A percentile compares a stretch with the other conserved stretches of the same genome.
Conservation (phyloP, 2,797 vertebrate species). For the Orientallactaga sibirica region DNA sequence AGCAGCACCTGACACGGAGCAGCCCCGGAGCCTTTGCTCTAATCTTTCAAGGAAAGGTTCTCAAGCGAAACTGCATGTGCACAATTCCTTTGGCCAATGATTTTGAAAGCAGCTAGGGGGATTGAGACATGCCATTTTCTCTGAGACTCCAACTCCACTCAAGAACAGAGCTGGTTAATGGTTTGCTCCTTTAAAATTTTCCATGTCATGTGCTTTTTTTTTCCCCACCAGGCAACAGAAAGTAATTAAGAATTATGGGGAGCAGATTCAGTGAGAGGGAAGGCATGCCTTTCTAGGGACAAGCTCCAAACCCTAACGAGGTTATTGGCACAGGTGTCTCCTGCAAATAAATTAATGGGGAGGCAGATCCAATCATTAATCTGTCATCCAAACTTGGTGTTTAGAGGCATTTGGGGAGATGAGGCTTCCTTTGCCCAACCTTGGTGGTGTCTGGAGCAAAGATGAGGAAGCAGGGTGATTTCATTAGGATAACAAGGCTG, state of each 20-base stretch:
- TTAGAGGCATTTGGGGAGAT: constrained; percentile 84
- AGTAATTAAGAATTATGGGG: constrained; percentile 86
- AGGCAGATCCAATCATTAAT: constrained; percentile 86
- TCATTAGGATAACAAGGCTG: constrained; percentile 85
- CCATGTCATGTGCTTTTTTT: constrained; percentile 81
- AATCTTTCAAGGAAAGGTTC: constrained; percentile 6
- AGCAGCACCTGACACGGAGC: background rate
- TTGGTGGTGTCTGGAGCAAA: constrained; percentile 80
- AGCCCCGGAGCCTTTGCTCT: background rate
- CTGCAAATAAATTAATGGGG: constrained; percentile 84
- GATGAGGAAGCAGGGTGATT: constrained; percentile 80
- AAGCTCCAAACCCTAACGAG: constrained; percentile 83
- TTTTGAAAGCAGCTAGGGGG: constrained; percentile 76
- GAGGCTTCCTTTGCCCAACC: constrained; percentile 80
- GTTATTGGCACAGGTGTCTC: constrained; percentile 86
- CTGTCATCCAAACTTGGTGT: constrained; percentile 84
- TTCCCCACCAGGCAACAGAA: constrained; percentile 83
- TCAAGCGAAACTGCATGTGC: constrained; percentile 67
- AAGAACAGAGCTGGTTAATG: constrained; percentile 83
- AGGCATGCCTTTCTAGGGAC: constrained; percentile 83
- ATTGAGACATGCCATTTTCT: constrained; percentile 68
- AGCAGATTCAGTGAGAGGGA: constrained; percentile 69
- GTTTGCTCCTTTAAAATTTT: constrained; percentile 84
- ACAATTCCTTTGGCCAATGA: constrained; percentile 77
- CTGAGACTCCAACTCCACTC: constrained; percentile 65